phyloP scores from a whole-genome alignment of 2,888 invertebrate genomes.

The Thumatha senex region DNA sequence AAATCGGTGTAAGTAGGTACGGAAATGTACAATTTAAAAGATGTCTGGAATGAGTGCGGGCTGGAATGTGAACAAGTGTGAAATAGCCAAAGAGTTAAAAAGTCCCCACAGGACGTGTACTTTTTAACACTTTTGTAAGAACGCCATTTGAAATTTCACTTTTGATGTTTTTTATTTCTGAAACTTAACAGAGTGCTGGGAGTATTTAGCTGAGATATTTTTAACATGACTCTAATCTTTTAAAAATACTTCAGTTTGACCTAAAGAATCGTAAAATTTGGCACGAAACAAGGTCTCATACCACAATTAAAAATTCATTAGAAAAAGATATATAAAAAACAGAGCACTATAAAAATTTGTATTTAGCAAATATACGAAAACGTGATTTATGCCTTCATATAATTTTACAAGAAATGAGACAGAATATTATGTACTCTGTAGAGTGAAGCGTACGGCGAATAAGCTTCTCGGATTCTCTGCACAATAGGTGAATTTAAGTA shows the following conservation, averaged over 20 bases:
- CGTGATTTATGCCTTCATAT: background rate
- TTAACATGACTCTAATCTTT: background rate
- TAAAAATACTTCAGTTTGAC: background rate
- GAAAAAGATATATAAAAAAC: too few relatives aligned
- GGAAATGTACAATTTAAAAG: conserved; percentile 21
- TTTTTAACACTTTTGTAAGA: conserved; percentile 19
- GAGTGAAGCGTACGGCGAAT: conserved; percentile 30
- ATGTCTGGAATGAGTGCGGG: conserved; percentile 23
- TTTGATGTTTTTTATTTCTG: background rate
- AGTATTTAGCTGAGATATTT: background rate
- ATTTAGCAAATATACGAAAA: too few relatives aligned
- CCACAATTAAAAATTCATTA: too few relatives aligned
- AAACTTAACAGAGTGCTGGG: background rate
- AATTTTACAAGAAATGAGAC: background rate
- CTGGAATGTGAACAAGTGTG: conserved; percentile 27
- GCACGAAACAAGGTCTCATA: too few relatives aligned
- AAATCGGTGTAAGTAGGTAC: conserved; percentile 13
- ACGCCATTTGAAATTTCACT: background rate
- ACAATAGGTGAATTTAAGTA: conserved; percentile 35
- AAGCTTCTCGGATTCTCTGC: conserved; percentile 47
- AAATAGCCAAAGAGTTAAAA: conserved; percentile 18
- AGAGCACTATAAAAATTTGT: too few relatives aligned
- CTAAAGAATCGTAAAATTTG: background rate
- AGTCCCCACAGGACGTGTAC: conserved; percentile 14
- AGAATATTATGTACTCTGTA: conserved; percentile 19